These are phyloP conservation scores for Hirudo medicinalis DNA, from an alignment of 1,140 invertebrate genomes.

Conservation along the genomic window DNA sequence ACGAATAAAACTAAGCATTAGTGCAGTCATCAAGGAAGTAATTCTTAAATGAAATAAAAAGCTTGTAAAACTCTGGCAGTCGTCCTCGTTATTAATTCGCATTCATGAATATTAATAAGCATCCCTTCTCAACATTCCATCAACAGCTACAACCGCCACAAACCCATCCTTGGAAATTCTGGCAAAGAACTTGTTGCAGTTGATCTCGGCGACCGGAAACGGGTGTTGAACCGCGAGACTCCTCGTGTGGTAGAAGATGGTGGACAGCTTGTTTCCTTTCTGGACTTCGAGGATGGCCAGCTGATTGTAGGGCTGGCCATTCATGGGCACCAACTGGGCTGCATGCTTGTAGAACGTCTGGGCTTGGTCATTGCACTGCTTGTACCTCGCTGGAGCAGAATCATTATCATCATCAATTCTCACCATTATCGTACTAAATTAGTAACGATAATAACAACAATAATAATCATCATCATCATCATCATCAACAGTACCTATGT, in stretches of 20 bases:
- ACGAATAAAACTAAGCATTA: not conserved
- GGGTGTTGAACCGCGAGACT: conserved; percentile 65
- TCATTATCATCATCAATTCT: not conserved
- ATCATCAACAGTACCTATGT: conserved; percentile 45
- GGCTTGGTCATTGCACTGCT: conserved; percentile 62
- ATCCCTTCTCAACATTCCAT: not conserved
- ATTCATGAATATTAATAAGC: too few relatives aligned
- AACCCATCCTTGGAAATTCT: conserved; percentile 41
- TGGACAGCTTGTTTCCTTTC: conserved; percentile 62
- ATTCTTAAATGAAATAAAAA: not conserved
- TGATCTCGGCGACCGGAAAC: conserved; percentile 66
- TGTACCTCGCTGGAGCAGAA: conserved; percentile 52
- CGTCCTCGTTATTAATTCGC: not conserved
- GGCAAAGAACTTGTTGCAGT: conserved; percentile 52
- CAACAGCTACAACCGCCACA: not conserved
- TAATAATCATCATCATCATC: not conserved
- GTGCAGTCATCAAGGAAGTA: not conserved
- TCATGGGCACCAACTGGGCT: conserved; percentile 54
- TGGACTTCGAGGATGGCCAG: conserved; percentile 64
- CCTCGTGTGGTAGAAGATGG: conserved; percentile 68
- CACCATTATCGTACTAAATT: not conserved
- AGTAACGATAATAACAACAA: conserved; percentile 7
- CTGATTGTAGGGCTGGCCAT: conserved; percentile 72
- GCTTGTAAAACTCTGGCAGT: not conserved
- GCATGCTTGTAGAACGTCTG: conserved; percentile 70